Conservation (phyloP, 53 echinoderm and acorn worm species). For the Zoroaster sp. region DNA sequence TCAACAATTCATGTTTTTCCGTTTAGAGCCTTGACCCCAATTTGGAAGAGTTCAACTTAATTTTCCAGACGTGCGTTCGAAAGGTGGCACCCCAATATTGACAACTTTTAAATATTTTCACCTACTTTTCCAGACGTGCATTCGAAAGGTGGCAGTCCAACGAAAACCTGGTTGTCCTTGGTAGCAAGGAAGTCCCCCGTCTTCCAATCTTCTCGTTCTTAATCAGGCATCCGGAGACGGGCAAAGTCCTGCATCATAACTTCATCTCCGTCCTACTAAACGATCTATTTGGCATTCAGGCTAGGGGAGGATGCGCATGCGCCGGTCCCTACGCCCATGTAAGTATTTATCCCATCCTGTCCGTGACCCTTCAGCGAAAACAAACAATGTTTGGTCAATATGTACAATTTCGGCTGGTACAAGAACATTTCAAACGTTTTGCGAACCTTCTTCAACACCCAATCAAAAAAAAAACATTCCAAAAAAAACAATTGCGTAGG, state of each 20-base stretch:
- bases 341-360: not conserved
- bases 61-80: slow-evolving; percentile 74
- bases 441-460: no score
- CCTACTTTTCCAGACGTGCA: slow-evolving; percentile 56
- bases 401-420: no score
- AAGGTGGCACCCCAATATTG: slow-evolving; percentile 83
- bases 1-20: no score
- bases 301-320: slow-evolving; percentile 96
- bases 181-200: slow-evolving; percentile 77
- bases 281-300: slow-evolving; percentile 96
- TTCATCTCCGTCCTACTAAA: slow-evolving; percentile 93
- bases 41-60: no score
- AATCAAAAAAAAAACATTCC: no score
- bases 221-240: slow-evolving; percentile 81
- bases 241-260: slow-evolving; percentile 94
- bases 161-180: slow-evolving; percentile 84
- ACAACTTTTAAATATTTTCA: no score
- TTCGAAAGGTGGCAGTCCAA: slow-evolving; percentile 85
- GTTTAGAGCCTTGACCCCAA: no score
- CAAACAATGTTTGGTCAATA: no score
- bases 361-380: no score
- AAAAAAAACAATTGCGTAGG: no score
- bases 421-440: no score
- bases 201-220: slow-evolving; percentile 97
- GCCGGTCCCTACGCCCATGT: slow-evolving; percentile 94